Base-by-base conservation (phyloP, 2,797 vertebrate species). In the Mycteria americana region DNA sequence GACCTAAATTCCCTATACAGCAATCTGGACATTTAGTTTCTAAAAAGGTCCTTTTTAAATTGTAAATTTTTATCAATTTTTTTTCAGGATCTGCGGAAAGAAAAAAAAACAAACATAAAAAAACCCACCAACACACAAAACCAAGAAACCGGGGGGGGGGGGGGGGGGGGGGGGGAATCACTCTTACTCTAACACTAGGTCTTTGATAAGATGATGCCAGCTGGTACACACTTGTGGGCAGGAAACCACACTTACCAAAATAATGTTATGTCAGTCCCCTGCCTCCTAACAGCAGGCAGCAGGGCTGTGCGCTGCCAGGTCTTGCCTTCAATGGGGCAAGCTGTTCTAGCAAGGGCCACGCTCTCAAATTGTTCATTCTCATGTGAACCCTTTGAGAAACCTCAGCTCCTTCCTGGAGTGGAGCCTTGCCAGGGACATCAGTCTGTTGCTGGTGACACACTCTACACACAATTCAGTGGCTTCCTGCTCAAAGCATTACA, bases 401-500 rank as follows among this genome's bases (percentile, higher is more conserved):
- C 84, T 91, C 88, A 91, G 86, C 93, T 96, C 81, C 86, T 93
- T 97, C 96, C 97, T 96, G 92, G 56, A 57, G 75, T 80, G 96
- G 64, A 96, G 68, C 37, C 30, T 25, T 95, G 96, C 96, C 96
- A 96, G 84, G 94, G 92, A 95, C 88, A 93, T 68, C 85, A 77
- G 94, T 68, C 96, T 96, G 93, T 77, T 85, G 86, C 92, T 77
- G 72, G 90, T 89, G 96, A 92, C 93, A 95, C 45, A 51, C 72
- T 74, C 89, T 77, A 79, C 68, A 85, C 68, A 80, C 64, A 62
- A 59, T 73, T 89, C 4, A 0, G 86, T 89, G 68, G 75, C 94
- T 95, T 96, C 93, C 96, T 95, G 94, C 83, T 93, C 53, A 27
- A 91, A 95, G 72, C 72, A 83, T 96, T 96, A 92, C 93, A 89